phyloP scores from a whole-genome alignment of 2,888 invertebrate genomes.

The Cheilosia soror region DNA sequence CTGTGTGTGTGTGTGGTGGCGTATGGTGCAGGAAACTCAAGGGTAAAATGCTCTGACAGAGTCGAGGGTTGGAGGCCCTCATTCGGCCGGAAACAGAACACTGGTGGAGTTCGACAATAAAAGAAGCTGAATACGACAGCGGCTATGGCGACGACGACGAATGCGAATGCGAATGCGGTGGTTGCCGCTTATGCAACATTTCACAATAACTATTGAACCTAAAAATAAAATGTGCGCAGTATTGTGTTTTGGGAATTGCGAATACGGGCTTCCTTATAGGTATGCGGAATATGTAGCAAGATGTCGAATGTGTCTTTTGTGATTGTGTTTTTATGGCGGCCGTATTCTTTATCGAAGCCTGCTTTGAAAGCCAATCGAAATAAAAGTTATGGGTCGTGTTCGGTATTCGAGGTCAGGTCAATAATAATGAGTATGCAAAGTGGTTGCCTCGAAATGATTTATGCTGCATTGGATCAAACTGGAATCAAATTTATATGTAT shows the following conservation, averaged over 20 bases:
- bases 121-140: conserved; percentile 8
- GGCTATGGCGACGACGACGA: not conserved
- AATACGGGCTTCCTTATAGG: conserved; percentile 1
- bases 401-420: conserved; percentile 15
- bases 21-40: conserved; percentile 30
- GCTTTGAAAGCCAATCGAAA: not conserved
- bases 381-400: not conserved
- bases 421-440: not conserved
- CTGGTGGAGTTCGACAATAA: conserved; percentile 9
- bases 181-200: conserved; percentile 57
- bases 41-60: not conserved
- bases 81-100: conserved; percentile 14
- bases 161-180: conserved; percentile 44
- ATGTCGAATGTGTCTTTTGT: conserved; percentile 29
- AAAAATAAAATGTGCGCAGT: conserved; percentile 37
- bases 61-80: conserved; percentile 19
- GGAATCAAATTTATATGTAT: no score
- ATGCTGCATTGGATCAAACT: no score
- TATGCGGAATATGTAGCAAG: conserved; percentile 26
- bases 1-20: conserved; percentile 49
- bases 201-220: conserved; percentile 54
- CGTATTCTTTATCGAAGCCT: not conserved
- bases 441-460: not conserved
- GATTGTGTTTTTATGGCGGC: conserved; percentile 24
- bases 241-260: conserved; percentile 45